Evolutionary conservation across 2,888 invertebrate species (phyloP), one percentile per base, ranked within the genome.

Genomic region (Dione vanillae): DNA sequence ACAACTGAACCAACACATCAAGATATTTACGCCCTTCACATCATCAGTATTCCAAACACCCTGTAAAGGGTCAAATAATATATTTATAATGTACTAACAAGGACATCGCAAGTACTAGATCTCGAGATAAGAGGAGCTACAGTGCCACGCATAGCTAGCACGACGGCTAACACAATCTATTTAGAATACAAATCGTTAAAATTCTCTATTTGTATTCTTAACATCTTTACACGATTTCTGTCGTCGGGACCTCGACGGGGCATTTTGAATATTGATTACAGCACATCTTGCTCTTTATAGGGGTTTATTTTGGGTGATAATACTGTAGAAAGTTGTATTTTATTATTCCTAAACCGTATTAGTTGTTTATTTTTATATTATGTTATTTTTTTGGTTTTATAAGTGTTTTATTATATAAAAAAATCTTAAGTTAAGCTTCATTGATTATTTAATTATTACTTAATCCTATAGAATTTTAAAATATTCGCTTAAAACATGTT

Each of bases 251-350:
- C 82, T 80, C 77, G 85, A 80, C 80, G 80, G 82, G 82, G 81
- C 87, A 82, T 86, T 87, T 89, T 86, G 91, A 90, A 92, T 92
- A 91, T 90, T 92, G 90, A 92, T 91, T 84, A 85, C 68, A 67
- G 59, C 74, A 74, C 75, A 79, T 77, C 74, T 76, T 54, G 5
- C 16, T 35, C 52, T 65, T 66, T 71, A 74, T 75, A 77, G 75
- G 77, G 79, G 77, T n/a, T n/a, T 80, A 79, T 83, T 78, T 76
- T 72, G 62, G 68, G 66, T 69, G 73, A 77, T 80, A 83, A 83
- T 78, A 78, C 78, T 72, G 74, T 78, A 81, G 89, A 89, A 89
- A 89, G 89, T 88, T 88, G 83, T 52, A 68, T 73, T 78, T 78
- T 73, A 16, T 68, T 67, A 81, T 80, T 80, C 78, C 76, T 70